These are phyloP conservation scores for Nasonia giraulti DNA, from an alignment of 1,140 invertebrate genomes.

Conservation along the genomic window DNA sequence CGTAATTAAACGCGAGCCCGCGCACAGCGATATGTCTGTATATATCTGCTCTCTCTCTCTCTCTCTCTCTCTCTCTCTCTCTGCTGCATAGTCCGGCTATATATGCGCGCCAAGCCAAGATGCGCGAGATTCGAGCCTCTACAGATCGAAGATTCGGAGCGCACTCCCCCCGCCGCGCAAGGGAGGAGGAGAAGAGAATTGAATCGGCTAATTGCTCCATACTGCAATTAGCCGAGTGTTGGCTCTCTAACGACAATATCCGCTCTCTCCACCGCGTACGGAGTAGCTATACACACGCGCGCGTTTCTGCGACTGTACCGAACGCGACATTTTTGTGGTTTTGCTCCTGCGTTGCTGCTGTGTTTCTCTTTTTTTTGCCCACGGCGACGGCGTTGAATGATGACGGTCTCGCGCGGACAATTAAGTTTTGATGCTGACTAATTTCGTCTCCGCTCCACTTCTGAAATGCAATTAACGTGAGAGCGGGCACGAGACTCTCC, in stretches of 20 bases:
- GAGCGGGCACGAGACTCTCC: not conserved
- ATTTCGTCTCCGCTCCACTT: conserved; percentile 16
- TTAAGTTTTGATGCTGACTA: conserved; percentile 35
- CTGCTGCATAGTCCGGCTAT: not conserved
- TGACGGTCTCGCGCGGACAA: not conserved
- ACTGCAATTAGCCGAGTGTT: conserved; percentile 47
- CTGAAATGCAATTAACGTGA: conserved; percentile 31
- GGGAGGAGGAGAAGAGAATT: conserved; percentile 27
- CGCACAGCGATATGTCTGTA: not conserved
- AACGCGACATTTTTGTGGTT: not conserved
- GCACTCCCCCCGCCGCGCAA: not conserved
- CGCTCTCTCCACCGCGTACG: not conserved
- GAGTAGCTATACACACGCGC: not conserved
- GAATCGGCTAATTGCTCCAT: conserved; percentile 48
- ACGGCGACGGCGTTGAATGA: not conserved
- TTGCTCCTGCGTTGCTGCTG: not conserved
- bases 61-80: not conserved
- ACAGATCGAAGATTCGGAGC: not conserved
- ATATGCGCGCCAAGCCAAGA: not conserved
- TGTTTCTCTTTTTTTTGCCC: not conserved
- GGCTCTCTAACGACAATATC: conserved; percentile 45
- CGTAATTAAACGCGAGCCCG: conserved; percentile 27
- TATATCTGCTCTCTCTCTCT: not conserved
- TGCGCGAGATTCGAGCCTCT: not conserved
- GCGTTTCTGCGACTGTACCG: not conserved